These are phyloP conservation scores for Limnephilus auricula DNA, from an alignment of 2,888 invertebrate genomes.

Conservation along the genomic window DNA sequence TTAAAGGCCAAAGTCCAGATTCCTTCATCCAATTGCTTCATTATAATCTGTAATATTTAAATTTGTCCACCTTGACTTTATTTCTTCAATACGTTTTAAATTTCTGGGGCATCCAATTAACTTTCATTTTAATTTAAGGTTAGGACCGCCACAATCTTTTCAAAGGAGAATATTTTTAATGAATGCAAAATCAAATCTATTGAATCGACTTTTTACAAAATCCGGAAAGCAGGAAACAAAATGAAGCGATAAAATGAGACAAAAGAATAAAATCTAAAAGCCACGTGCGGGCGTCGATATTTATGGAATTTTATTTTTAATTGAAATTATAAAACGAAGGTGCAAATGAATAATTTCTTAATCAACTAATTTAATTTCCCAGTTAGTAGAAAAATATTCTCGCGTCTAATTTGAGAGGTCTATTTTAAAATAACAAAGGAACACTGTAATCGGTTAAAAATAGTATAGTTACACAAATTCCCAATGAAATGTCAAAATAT, in stretches of 20 bases:
- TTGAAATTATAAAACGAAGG: too few species aligned
- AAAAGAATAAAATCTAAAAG: not conserved
- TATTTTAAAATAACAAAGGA: too few species aligned
- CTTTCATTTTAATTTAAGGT: not conserved
- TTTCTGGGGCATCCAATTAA: not conserved
- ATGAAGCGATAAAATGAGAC: not conserved
- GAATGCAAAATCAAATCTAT: not conserved
- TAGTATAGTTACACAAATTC: too few species aligned
- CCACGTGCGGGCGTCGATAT: not conserved
- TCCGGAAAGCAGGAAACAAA: not conserved
- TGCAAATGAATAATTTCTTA: too few species aligned
- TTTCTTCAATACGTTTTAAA: not conserved
- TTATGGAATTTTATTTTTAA: not conserved
- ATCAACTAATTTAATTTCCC: too few species aligned
- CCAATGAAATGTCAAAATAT: too few species aligned
- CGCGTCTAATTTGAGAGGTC: too few species aligned
- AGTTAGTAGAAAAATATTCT: too few species aligned
- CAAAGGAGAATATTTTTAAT: not conserved
- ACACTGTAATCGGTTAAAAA: too few species aligned
- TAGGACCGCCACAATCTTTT: not conserved
- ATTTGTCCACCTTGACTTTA: not conserved
- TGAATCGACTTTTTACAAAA: not conserved
- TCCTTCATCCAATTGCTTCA: too few species aligned
- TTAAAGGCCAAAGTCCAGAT: too few species aligned
- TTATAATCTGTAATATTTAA: not conserved